Evolutionary conservation across 2,113 vertebrate species (phyloP).

Genomic region (Dendrocopos noguchii): DNA sequence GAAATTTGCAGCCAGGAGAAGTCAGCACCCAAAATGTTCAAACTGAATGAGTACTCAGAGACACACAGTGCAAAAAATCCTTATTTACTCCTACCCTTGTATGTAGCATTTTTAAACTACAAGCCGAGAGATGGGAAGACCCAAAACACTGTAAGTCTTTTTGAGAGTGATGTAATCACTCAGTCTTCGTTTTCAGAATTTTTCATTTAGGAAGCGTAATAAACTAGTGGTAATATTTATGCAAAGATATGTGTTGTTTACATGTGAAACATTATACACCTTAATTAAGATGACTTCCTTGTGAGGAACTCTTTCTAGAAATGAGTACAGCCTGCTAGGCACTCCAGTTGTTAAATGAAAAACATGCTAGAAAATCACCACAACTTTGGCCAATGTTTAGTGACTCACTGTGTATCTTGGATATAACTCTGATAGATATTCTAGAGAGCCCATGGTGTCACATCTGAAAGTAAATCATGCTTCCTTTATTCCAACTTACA

Average conservation of each 20-base stretch:
- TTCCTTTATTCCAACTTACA: background rate
- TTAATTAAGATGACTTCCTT: background rate
- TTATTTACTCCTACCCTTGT: conserved; percentile 7
- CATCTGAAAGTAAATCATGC: conserved; percentile 7
- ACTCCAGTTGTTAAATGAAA: background rate
- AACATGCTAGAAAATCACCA: background rate
- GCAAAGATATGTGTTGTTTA: background rate
- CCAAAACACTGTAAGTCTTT: background rate
- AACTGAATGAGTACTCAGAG: background rate
- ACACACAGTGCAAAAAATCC: background rate
- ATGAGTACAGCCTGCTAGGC: background rate
- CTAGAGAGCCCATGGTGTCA: background rate
- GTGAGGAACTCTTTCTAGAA: background rate
- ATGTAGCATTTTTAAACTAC: conserved; percentile 16
- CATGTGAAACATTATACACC: background rate
- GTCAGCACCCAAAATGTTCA: background rate
- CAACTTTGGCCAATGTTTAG: background rate
- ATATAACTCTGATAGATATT: background rate
- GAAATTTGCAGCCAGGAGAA: background rate
- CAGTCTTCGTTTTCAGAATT: background rate
- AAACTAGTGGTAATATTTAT: background rate
- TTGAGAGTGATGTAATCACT: conserved; percentile 3
- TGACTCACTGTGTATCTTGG: background rate
- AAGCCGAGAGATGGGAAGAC: conserved; percentile 47
- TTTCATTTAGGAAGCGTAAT: background rate